Base-by-base conservation (phyloP, 2,888 invertebrate genomes). In the Maniola hyperantus region DNA sequence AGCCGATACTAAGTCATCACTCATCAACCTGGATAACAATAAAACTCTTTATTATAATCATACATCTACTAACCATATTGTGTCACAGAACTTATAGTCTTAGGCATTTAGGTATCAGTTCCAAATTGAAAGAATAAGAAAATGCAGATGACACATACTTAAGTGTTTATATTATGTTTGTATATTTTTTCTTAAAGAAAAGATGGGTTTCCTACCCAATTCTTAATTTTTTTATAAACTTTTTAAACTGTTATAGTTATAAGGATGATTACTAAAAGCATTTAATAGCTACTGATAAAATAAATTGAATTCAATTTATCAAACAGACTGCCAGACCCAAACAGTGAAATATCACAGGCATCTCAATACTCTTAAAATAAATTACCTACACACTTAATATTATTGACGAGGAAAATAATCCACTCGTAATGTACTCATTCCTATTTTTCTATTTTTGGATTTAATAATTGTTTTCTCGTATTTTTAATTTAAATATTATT, bases 271-370 rank as follows among this genome's bases (percentile, higher is more conserved):
- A 10, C 59, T 59, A 34, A 59, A 59, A 59, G 59, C 59, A 63
- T 59, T 36, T 39, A 54, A 60, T 26, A 33, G n/a, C 33, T 20
- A n/a, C n/a, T 5, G 63, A 69, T 69, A 66, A 64, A 69, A 63
- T 42, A 50, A 66, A 69, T 60, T 58, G 63, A 50, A n/a, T 33
- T 8, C 54, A 48, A 36, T 66, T 15, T 46, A 63, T 66, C 66
- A 63, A 66, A 63, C 44, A 50, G 62, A 63, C n/a, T n/a, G n/a
- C n/a, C n/a, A n/a, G n/a, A n/a, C 44, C 51, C n/a, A 46, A 59
- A 65, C 65, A 44, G 39, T 53, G 54, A 58, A 66, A 2, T 18
- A 55, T 13, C 57, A 51, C 42, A 65, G 57, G 36, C 10, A 34
- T 54, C 44, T 48, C 18, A 20, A 2, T 42, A 44, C 42, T 42